Evolutionary conservation across 1,140 invertebrate species (phyloP).

Genomic region (Acromyrmex heyeri): DNA sequence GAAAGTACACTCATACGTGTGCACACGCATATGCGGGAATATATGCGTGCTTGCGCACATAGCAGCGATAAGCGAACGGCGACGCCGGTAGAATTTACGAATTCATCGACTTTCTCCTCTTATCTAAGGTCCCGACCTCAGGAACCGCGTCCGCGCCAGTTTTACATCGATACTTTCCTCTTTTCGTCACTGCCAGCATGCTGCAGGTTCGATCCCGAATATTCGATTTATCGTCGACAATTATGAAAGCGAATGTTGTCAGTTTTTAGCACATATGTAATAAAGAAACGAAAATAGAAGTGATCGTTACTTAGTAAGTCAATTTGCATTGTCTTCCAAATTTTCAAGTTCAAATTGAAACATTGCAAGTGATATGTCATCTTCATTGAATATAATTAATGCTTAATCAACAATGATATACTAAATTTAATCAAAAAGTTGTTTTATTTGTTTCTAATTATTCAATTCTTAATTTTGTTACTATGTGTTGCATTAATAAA

Average conservation of each 20-base stretch:
- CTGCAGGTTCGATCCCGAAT: slow-evolving; percentile 6
- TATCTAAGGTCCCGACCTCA: slow-evolving; percentile 72
- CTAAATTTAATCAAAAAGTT: background rate
- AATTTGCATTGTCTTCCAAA: background rate
- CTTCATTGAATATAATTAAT: background rate
- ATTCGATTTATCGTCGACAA: background rate
- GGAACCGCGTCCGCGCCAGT: slow-evolving; percentile 51
- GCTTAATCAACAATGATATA: background rate
- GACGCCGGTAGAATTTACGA: slow-evolving; percentile 70
- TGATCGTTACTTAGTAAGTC: background rate
- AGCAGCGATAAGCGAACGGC: slow-evolving; percentile 75
- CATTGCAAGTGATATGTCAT: background rate
- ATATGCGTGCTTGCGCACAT: slow-evolving; percentile 51
- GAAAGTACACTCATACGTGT: slow-evolving; percentile 21
- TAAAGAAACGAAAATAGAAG: background rate
- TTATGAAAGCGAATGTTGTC: slow-evolving; percentile 3
- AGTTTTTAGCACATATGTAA: background rate
- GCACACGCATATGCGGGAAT: slow-evolving; percentile 21
- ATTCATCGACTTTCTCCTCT: slow-evolving; percentile 80
- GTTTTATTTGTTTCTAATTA: background rate
- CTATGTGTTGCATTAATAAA: background rate
- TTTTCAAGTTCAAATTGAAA: background rate
- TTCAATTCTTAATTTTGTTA: background rate
- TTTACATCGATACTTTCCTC: slow-evolving; percentile 35
- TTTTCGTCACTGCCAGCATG: slow-evolving; percentile 21